Base-by-base conservation (phyloP, 1,140 invertebrate genomes). In the Drosophila virilis region DNA sequence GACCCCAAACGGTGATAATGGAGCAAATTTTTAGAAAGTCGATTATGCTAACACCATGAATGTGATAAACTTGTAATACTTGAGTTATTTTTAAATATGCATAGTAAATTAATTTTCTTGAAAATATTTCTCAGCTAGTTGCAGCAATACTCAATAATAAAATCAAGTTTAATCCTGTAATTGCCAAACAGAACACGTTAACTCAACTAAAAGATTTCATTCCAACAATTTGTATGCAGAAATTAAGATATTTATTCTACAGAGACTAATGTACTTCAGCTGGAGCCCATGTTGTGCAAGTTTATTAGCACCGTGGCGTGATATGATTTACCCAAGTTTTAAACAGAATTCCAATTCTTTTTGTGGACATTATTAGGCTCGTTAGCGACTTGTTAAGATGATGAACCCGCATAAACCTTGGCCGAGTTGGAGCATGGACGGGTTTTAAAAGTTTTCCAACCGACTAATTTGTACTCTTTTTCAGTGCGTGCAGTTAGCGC, bases 381-480 rank as follows among this genome's bases (percentile, higher is more conserved):
- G 62, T 72, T 74, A 74, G 57, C 57, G 51, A 28, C 57, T 57
- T 12, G 65, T 74, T 74, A 61, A 28, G 57, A 55, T 67, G 48
- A 59, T 69, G 50, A 74, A 74, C 71, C 57, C 57, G 9, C 38
- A 28, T 74, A 51, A 74, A 62, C 71, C 65, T 69, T 74, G 71
- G 65, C 71, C 71, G 71, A 74, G 13, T 69, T 38, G 50, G 43
- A 52, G 35, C 40, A 54, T 40, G 35, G 22, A 28, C 0, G 5
- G 5, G 22, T 28, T 28, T 60, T 42, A 42, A 37, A 38, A 54
- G 22, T 22, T 3, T 64, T 64, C 28, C 55, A 22, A 51, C 79
- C 61, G 72, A 80, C 84, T 83, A 50, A 75, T 82, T 88, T 86
- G 83, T 88, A 86, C 82, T 82, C 58, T 65, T 65, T 50, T 35